Base-by-base conservation (phyloP, 2,888 invertebrate genomes). In the Tanypteryx hageni region DNA sequence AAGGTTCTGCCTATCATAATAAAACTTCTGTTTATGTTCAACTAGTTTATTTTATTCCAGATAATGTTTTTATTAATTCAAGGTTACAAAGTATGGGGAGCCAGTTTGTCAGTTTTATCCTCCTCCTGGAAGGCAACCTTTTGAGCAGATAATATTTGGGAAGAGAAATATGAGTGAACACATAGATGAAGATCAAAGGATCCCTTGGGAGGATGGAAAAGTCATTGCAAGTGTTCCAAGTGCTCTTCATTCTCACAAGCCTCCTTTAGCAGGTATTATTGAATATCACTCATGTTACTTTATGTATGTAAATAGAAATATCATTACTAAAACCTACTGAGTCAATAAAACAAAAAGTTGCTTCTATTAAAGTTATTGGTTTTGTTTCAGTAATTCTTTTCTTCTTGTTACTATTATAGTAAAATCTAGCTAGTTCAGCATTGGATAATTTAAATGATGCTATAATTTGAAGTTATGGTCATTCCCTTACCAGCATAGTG, bases 221-320 rank as follows among this genome's bases (percentile, higher is more conserved):
- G 94, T 98, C 84, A 94, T 99, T 92, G 95, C 98, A 27, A 98
- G 98, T 95, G 96, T 98, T 44, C 99, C 99, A 0, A 99, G 99
- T 95, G 97, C 98, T 22, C 96, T 99, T 93, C 99, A 99, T 95
- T 99, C 99, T 0, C 98, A 99, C 95, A 99, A 99, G 95, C 99
- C 99, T 81, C 99, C 99, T 0, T 95, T 99, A 92, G 94, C 96
- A 93, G 97, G 97, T 96, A 96, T 95, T 44, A 44, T 44, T 44
- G 44, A 44, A 44, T 44, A 44, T 5, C 1, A 44, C 44, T 44
- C 44, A 44, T 44, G 44, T 44, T 44, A 5, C 3, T 44, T 44
- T 44, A 44, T 44, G 44, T 44, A 44, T 44, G 5, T 44, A 44
- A 44, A 44, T 44, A 44, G 44, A 44, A 44, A 44, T 44, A 44